A percentile compares a stretch with the other conserved stretches of the same genome.
Conservation (phyloP, 2,888 invertebrate species). For the Hyposoter didymator region DNA sequence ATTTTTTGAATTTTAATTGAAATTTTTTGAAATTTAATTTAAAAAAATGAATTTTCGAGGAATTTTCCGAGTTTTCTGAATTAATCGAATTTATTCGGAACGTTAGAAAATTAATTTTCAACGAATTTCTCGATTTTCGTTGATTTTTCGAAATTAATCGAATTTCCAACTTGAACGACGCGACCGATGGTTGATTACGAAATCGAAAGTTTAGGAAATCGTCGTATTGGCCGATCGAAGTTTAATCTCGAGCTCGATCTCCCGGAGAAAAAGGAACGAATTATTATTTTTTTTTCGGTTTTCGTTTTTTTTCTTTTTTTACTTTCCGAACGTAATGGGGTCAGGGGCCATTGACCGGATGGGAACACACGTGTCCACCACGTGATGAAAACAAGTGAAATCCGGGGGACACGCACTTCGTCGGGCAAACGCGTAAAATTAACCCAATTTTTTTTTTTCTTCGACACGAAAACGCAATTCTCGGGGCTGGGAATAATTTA, state of each 20-base stretch:
- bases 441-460: slow-evolving; percentile 27
- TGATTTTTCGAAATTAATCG: background rate
- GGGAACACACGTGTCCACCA: slow-evolving; percentile 7
- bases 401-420: slow-evolving; percentile 38
- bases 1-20: no score
- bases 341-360: slow-evolving; percentile 14
- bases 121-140: background rate
- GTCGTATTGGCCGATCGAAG: background rate
- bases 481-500: background rate
- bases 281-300: background rate
- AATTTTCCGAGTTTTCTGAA: no score
- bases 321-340: slow-evolving; percentile 21
- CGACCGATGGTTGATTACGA: background rate
- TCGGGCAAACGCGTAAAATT: slow-evolving; percentile 10
- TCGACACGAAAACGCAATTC: slow-evolving; percentile 4
- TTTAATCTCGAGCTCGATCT: background rate
- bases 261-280: background rate
- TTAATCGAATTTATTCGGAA: no score
- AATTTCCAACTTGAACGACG: background rate
- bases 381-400: slow-evolving; percentile 19
- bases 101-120: no score
- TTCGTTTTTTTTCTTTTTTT: no score
- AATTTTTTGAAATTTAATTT: no score
- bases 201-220: background rate
- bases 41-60: no score